Base-by-base conservation (phyloP, 2,113 vertebrate genomes). In the Percina caprodes region DNA sequence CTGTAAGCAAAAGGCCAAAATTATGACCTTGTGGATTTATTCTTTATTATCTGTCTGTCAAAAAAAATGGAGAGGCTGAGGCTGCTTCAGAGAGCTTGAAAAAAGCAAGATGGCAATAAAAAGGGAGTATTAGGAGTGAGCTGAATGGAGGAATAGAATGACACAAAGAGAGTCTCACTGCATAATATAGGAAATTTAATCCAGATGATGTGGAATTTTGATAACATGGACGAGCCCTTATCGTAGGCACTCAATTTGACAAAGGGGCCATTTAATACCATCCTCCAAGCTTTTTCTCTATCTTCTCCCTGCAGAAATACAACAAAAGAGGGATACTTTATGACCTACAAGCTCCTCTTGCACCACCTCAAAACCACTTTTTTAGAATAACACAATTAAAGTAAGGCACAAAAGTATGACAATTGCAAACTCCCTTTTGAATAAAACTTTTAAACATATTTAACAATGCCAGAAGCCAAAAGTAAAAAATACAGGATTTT, bases 131-230 rank as follows among this genome's bases (percentile, higher is more conserved):
- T 94, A 91, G 84, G 91, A 91, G 93, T 35, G 2, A 80, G 91
- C 87, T 92, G 88, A 94, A 94, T 94, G 39, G 74, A 77, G 62
- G 74, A 60, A 23, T 82, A 80, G 84, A 76, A 59, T 74, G 66
- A 73, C 87, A 70, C 79, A 88, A 76, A 81, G 82, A 71, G 56
- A 81, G 86, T 71, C 76, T 82, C 46, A 30, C 84, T 92, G 94
- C 96, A 97, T 93, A 95, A 96, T 96, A 95, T 94, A 91, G 93
- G 96, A 97, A 97, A 97, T 96, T 96, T 96, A 97, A 97, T 96
- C 96, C 95, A 82, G 30, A 94, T 95, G 97, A 99, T 97, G 93
- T 92, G 91, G 94, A 93, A 92, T 94, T 92, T 85, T 77, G 97
- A 97, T 97, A 98, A 94, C 92, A 88, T 67, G 61, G 95, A 94